Base-by-base conservation (phyloP, 2,888 invertebrate genomes). In the Eucera pruinosa region DNA sequence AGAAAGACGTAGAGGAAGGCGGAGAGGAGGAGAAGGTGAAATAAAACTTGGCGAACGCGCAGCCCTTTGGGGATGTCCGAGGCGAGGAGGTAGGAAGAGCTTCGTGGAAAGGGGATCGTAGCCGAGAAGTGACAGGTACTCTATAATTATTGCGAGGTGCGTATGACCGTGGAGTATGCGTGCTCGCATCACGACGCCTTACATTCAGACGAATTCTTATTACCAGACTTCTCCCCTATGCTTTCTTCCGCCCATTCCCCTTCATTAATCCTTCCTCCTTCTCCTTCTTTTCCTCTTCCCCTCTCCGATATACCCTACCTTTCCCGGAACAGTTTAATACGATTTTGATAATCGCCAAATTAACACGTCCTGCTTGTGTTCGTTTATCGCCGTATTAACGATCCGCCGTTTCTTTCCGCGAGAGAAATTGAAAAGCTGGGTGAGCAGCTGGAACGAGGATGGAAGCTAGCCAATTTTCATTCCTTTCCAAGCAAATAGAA, bases 131-230 rank as follows among this genome's bases (percentile, higher is more conserved):
- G 79, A 81, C 70, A 80, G 65, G 65, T 73, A 83, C 72, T 79
- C 67, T 81, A 78, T 73, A 81, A 86, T 86, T 87, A 86, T 82
- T 72, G 75, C 75, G 70, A 78, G 82, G 72, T 80, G 81, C 84
- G 82, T 89, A 90, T 89, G 89, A 88, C 86, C 88, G 87, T 48
- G 67, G 71, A 75, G 71, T 60, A 62, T 69, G 66, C 66, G 75
- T 77, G 64, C 58, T 69, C 68, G 87, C 86, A 82, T 87, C 86
- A 80, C 83, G 87, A 82, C 86, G 85, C 86, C 86, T 86, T 84
- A 5, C 30, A 80, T 74, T 82, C 85, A 80, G 78, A 82, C 84
- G 70, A 78, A 83, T 81, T 86, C 73, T 77, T 70, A 78, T 86
- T 85, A 76, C 73, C 48, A 20, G 47, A n/a, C n/a, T n/a, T n/a